Conservation (phyloP, 2,888 invertebrate genomes). For the Hirudinaria manillensis region DNA sequence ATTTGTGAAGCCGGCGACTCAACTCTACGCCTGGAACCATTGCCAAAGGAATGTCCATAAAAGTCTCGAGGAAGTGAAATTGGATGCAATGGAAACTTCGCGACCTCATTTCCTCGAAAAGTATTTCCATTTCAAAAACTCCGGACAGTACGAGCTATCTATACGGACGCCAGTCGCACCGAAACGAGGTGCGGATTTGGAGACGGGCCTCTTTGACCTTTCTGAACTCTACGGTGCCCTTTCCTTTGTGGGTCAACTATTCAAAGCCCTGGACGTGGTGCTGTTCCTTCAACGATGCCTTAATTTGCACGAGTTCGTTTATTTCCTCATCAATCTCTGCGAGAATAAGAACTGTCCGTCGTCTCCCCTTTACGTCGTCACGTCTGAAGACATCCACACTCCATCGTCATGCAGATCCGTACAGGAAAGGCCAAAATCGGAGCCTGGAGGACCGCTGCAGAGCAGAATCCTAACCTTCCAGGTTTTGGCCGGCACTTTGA, state of each 20-base stretch:
- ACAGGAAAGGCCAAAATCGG: too few species aligned
- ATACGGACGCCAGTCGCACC: not conserved
- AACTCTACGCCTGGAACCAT: too few species aligned
- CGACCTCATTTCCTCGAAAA: not conserved
- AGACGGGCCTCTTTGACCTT: not conserved
- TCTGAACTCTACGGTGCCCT: not conserved
- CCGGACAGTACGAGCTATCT: not conserved
- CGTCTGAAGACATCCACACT: too few species aligned
- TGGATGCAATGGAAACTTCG: too few species aligned
- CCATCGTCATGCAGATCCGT: too few species aligned
- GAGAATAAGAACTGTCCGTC: not conserved
- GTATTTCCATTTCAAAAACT: not conserved
- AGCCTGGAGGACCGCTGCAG: too few species aligned
- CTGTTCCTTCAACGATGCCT: constrained; percentile 9
- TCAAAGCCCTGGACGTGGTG: not conserved
- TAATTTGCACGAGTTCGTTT: constrained; percentile 18
- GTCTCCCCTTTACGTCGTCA: too few species aligned
- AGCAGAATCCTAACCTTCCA: too few species aligned
- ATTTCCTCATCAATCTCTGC: constrained; percentile 5
- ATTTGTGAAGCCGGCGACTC: too few species aligned
- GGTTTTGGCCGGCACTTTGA: too few species aligned
- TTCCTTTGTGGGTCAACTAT: not conserved
- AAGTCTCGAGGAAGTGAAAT: too few species aligned
- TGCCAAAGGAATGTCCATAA: too few species aligned
- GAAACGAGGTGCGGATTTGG: not conserved